These are phyloP conservation scores for Drosophila dunni DNA, from an alignment of 1,140 invertebrate species.

Conservation along the genomic window DNA sequence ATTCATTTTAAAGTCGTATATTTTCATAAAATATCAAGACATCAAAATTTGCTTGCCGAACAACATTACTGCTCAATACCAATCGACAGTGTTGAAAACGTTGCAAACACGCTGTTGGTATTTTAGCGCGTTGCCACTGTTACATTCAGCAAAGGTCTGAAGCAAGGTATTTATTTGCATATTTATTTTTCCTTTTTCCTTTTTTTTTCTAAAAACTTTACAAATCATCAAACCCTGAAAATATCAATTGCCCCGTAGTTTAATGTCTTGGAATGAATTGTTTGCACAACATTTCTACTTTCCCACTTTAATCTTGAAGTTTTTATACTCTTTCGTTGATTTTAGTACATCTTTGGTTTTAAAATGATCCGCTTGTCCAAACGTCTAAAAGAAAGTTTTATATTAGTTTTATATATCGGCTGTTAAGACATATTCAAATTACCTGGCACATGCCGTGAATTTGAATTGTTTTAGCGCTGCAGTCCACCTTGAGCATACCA, in stretches of 20 bases:
- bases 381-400: conserved; percentile 31
- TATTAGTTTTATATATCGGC: not conserved
- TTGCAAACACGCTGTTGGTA: not conserved
- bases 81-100: conserved; percentile 12
- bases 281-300: not conserved
- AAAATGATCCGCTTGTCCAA: conserved; percentile 55
- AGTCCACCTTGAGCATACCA: conserved; percentile 38
- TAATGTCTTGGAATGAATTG: not conserved
- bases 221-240: not conserved
- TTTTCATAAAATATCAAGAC: conserved; percentile 32
- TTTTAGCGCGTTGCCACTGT: conserved; percentile 14
- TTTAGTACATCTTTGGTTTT: conserved; percentile 45
- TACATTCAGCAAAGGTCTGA: not conserved
- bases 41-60: conserved; percentile 21
- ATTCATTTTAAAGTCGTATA: conserved; percentile 54
- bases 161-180: not conserved
- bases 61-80: conserved; percentile 35
- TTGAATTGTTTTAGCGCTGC: conserved; percentile 6
- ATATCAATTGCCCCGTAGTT: not conserved
- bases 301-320: conserved; percentile 32
- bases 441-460: conserved; percentile 53
- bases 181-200: not conserved
- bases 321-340: conserved; percentile 21
- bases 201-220: not conserved
- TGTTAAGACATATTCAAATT: conserved; percentile 6